These are phyloP conservation scores for Peucedramus taeniatus DNA, from an alignment of 2,113 vertebrate species.

Conservation along the genomic window DNA sequence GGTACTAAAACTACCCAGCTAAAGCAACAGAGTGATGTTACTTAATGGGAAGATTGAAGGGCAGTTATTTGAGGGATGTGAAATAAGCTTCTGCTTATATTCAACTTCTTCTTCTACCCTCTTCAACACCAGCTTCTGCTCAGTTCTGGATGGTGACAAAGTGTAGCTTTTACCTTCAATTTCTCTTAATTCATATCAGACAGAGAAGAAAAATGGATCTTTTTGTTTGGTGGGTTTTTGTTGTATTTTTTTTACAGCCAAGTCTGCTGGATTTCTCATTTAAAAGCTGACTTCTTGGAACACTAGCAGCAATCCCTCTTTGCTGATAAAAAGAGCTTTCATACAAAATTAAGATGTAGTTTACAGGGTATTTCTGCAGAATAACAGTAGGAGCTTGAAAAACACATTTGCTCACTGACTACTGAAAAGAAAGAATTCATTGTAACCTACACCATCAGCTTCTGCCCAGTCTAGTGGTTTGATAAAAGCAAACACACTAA, in stretches of 20 bases:
- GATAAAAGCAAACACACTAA: slow-evolving; percentile 39
- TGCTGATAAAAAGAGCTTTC: slow-evolving; percentile 41
- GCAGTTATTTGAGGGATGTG: not conserved
- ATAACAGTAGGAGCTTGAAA: slow-evolving; percentile 30
- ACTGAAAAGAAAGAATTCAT: slow-evolving; percentile 27
- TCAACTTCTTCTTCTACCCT: not conserved
- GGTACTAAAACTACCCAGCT: not conserved
- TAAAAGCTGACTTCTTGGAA: slow-evolving; percentile 16
- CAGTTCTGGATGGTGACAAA: not conserved
- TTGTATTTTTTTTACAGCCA: not conserved
- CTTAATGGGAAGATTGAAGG: not conserved
- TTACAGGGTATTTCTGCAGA: not conserved
- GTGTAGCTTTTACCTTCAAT: not conserved
- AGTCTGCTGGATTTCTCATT: not conserved
- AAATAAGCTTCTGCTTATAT: not conserved
- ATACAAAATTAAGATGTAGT: slow-evolving; percentile 42
- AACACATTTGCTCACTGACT: slow-evolving; percentile 28
- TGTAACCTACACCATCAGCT: not conserved
- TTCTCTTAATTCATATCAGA: not conserved
- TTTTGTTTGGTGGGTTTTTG: not conserved
- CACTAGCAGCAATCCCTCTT: not conserved
- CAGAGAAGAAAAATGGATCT: not conserved
- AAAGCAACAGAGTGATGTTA: not conserved
- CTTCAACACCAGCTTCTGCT: not conserved
- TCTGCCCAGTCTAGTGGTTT: not conserved